Evolutionary conservation across 2,113 vertebrate species (phyloP), one percentile per base, ranked within the genome.

Genomic region (Bos indicus): DNA sequence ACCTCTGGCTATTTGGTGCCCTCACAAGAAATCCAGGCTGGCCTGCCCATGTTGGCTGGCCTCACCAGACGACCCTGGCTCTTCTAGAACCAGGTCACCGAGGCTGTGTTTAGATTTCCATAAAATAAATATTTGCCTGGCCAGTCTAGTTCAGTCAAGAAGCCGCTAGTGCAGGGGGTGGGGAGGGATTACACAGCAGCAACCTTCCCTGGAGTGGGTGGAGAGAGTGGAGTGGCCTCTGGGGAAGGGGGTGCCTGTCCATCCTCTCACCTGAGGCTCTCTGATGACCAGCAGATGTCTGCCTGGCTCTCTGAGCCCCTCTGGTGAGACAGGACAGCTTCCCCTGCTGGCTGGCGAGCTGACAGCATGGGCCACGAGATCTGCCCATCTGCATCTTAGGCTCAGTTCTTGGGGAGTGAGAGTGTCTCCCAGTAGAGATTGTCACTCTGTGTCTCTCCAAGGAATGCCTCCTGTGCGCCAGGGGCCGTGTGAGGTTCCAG

Each of bases 91-190:
- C 21, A 33, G 96, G 93, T 60, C 81, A 26, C 90, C 0, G 0
- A 0, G 19, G 91, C 93, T 25, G 3, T 91, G 77, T 97, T 97
- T 97, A 91, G 91, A 94, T 96, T 97, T 94, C 97, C 78, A 54
- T 94, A 96, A 91, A 98, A 56, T 91, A 98, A 98, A 98, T 97
- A 98, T 98, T 98, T 97, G 93, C 93, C 21, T 23, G 56, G 54
- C 81, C 14, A 16, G 62, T 17, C 67, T 43, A 40, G 57, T 26
- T 36, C 2, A 30, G 48, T 57, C 19, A 14, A 62, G 67, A 40
- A 10, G 89, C 46, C 9, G 25, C 78, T 62, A 21, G 21, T 1
- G 0, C 9, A 14, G 56, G 7, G 77, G 10, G 56, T 59, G 59
- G 4, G 83, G 11, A 33, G 26, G 60, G 33, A 23, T 62, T 14